Percentiles rank a stretch among this genome's conserved stretches.
These are phyloP conservation scores for Esperia sulphurella DNA, from an alignment of 2,888 invertebrate genomes.

Conservation along the genomic window DNA sequence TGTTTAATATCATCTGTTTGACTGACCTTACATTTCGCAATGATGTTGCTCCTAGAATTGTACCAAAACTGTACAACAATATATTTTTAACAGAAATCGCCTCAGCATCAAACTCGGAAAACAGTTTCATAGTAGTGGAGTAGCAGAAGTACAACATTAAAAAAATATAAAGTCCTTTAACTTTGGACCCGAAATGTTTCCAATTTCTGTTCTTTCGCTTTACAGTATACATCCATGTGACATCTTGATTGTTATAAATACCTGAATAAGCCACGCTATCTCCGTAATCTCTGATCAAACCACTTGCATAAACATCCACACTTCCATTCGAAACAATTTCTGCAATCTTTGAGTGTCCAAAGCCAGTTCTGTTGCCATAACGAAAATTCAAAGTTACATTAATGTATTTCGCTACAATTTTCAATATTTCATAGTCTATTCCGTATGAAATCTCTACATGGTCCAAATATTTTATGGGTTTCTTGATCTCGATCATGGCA, in stretches of 20 bases:
- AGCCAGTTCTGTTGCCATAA: constrained; percentile 28
- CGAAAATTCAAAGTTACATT: constrained; percentile 43
- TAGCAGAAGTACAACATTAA: constrained; percentile 46
- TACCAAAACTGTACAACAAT: constrained; percentile 49
- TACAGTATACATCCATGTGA: constrained; percentile 50
- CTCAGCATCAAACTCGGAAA: constrained; percentile 35
- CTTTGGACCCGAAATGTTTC: constrained; percentile 40
- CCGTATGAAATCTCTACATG: constrained; percentile 33
- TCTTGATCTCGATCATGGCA: constrained; percentile 29
- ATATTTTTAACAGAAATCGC: constrained; percentile 30
- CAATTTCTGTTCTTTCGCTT: constrained; percentile 44
- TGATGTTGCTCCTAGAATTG: constrained; percentile 41
- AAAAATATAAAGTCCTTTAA: constrained; percentile 47
- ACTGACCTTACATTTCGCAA: constrained; percentile 37
- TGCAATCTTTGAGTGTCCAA: too few species aligned
- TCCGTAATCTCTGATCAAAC: constrained; percentile 49
- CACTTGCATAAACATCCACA: constrained; percentile 54
- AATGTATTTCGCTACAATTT: constrained; percentile 45
- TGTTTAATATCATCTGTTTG: constrained; percentile 53
- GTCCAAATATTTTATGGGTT: constrained; percentile 34
- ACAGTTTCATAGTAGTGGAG: constrained; percentile 37
- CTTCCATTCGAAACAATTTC: constrained; percentile 45
- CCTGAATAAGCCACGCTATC: constrained; percentile 54
- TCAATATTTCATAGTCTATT: constrained; percentile 49
- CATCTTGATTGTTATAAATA: constrained; percentile 40